Evolutionary conservation across 2,888 invertebrate genomes (phyloP).

Genomic region (Caenorhabditis sinica): DNA sequence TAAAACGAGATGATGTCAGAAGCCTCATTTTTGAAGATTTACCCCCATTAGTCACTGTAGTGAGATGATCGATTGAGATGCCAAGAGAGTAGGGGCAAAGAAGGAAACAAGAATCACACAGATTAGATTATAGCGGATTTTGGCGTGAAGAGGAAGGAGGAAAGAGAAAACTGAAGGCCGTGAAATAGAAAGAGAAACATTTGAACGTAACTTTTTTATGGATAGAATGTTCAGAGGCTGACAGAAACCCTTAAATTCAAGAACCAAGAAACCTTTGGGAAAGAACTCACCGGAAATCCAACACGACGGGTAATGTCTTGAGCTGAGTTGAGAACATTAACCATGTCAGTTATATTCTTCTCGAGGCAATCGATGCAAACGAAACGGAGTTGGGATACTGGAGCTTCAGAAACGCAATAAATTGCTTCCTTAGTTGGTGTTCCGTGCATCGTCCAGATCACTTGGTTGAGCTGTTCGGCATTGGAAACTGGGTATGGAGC

Average conservation of each 20-base stretch:
- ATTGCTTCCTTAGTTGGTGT: conserved; percentile 76
- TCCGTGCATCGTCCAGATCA: conserved; percentile 82
- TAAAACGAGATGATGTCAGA: conserved; percentile 65
- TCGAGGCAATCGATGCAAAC: conserved; percentile 82
- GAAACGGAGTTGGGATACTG: conserved; percentile 82
- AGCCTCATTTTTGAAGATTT: conserved; percentile 55
- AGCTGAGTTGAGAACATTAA: conserved; percentile 81
- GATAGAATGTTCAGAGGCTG: conserved; percentile 27
- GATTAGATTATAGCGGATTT: conserved; percentile 64
- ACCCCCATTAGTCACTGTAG: conserved; percentile 52
- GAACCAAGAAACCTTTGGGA: neutral
- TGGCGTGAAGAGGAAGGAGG: conserved; percentile 43
- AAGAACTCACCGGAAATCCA: conserved; percentile 81
- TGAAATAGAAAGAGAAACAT: conserved; percentile 53
- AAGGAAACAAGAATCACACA: conserved; percentile 57
- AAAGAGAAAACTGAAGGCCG: conserved; percentile 56
- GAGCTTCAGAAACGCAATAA: conserved; percentile 76
- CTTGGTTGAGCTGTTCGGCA: conserved; percentile 80
- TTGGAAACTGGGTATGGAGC: conserved; percentile 81
- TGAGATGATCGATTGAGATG: conserved; percentile 59
- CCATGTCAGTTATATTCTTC: conserved; percentile 83
- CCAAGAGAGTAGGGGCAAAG: conserved; percentile 42
- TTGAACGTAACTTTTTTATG: conserved; percentile 58
- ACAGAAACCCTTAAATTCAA: neutral
- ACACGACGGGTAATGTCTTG: conserved; percentile 82